These are phyloP conservation scores for Sebastes paucispinis DNA, from an alignment of 2,797 vertebrate genomes.

Conservation along the genomic window DNA sequence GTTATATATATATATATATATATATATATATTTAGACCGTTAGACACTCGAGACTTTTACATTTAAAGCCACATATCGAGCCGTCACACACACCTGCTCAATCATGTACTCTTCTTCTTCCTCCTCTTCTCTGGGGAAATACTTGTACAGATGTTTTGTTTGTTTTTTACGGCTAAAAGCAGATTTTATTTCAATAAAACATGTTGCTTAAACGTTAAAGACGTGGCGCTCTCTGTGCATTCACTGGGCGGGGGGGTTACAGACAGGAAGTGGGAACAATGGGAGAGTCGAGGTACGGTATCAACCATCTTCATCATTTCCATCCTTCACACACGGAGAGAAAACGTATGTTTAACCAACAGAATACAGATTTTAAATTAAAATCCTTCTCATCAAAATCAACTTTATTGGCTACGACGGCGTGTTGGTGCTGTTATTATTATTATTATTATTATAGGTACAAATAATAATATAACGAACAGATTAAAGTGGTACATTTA, in stretches of 20 bases:
- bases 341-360: background rate
- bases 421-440: too few relatives aligned
- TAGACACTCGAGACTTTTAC: slow-evolving; percentile 13
- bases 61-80: slow-evolving; percentile 14
- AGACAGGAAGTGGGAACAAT: slow-evolving; percentile 12
- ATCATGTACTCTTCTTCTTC: slow-evolving; percentile 30
- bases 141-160: slow-evolving; percentile 66
- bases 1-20: background rate
- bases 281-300: slow-evolving; percentile 65
- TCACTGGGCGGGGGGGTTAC: slow-evolving; percentile 62
- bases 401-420: background rate
- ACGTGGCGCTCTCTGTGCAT: slow-evolving; percentile 74
- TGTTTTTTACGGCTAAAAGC: slow-evolving; percentile 54
- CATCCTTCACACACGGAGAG: slow-evolving; percentile 49
- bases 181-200: slow-evolving; percentile 85
- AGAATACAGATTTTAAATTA: background rate
- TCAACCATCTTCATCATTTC: slow-evolving; percentile 44
- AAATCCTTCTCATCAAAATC: too few relatives aligned
- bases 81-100: slow-evolving; percentile 11
- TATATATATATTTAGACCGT: slow-evolving; percentile 31
- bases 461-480: too few relatives aligned
- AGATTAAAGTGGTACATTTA: too few relatives aligned
- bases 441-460: too few relatives aligned
- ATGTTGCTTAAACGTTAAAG: slow-evolving; percentile 69
- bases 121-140: slow-evolving; percentile 49